Conservation (phyloP, 1,140 invertebrate species). For the Belonocnema kinseyi region DNA sequence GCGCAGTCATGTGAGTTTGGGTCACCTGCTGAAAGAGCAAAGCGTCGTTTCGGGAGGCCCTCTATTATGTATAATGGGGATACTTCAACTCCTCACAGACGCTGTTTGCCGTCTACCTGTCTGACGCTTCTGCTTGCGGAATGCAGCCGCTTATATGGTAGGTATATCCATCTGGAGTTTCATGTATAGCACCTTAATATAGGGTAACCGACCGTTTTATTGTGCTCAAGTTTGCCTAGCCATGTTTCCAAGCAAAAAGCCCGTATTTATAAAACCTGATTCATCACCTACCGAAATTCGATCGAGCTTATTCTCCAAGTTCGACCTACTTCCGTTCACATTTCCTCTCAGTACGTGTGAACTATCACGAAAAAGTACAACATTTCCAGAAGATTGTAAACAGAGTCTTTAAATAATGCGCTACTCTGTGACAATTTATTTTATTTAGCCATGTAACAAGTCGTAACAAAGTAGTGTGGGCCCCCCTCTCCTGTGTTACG, state of each 20-base stretch:
- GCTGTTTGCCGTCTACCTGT: constrained; percentile 62
- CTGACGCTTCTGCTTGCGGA: constrained; percentile 50
- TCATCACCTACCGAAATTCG: constrained; percentile 46
- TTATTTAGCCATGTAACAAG: too few relatives aligned
- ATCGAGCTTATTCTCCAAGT: constrained; percentile 51
- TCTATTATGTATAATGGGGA: constrained; percentile 62
- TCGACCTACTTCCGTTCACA: constrained; percentile 46
- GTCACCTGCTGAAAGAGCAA: constrained; percentile 45
- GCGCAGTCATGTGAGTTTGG: background rate
- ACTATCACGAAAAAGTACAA: background rate
- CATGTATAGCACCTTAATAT: constrained; percentile 50
- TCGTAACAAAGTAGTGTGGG: too few relatives aligned
- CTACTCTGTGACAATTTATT: too few relatives aligned
- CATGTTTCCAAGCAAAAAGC: constrained; percentile 40
- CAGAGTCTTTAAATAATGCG: too few relatives aligned
- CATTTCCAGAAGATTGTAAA: background rate
- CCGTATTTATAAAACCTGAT: constrained; percentile 22
- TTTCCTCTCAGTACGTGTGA: constrained; percentile 3
- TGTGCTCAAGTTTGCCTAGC: constrained; percentile 48
- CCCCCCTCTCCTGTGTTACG: too few relatives aligned
- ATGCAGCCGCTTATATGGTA: constrained; percentile 48
- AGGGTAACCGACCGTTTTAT: constrained; percentile 52
- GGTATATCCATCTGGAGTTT: constrained; percentile 41
- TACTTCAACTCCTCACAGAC: constrained; percentile 55
- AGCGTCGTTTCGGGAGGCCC: constrained; percentile 52